Conservation (phyloP, 30 jellyfish, hydroid and myxozoan species). For the Mastigias papua region DNA sequence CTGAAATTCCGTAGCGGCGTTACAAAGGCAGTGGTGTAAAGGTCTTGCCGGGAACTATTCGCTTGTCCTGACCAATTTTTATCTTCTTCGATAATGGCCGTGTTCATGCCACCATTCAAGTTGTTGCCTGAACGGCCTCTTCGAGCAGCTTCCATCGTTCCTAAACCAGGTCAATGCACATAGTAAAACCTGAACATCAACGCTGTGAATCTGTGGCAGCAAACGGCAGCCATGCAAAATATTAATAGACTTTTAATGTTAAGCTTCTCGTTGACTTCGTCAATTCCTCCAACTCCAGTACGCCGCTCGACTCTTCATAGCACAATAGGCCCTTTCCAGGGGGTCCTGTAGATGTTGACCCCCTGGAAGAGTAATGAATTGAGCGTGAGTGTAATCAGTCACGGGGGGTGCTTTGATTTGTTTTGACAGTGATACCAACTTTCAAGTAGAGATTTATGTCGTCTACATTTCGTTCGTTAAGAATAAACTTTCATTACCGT, state of each 20-base stretch:
- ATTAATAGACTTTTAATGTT: neutral
- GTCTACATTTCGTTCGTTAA: no score
- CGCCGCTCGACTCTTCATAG: constrained; percentile 11
- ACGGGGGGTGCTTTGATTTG: constrained; percentile 11
- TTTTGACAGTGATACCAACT: neutral
- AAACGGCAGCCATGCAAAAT: constrained; percentile 24
- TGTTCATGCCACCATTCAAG: constrained; percentile 33
- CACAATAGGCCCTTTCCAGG: constrained; percentile 48
- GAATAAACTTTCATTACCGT: no score
- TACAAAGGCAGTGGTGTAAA: constrained; percentile 65
- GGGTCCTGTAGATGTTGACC: constrained; percentile 7
- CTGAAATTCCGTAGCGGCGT: constrained; percentile 50
- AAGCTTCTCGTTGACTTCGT: constrained; percentile 15
- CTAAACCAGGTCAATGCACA: neutral
- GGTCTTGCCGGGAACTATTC: constrained; percentile 59
- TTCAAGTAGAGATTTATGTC: no score
- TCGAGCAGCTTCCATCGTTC: constrained; percentile 42
- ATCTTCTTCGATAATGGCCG: constrained; percentile 46
- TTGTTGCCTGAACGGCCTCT: constrained; percentile 31
- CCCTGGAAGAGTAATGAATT: neutral
- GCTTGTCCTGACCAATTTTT: constrained; percentile 14
- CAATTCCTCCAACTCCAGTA: constrained; percentile 1
- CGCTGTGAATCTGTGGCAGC: neutral
- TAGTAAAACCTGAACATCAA: neutral
- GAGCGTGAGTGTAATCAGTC: neutral